Evolutionary conservation across 1,140 invertebrate genomes (phyloP).

Genomic region (Phenacoccus solenopsis): DNA sequence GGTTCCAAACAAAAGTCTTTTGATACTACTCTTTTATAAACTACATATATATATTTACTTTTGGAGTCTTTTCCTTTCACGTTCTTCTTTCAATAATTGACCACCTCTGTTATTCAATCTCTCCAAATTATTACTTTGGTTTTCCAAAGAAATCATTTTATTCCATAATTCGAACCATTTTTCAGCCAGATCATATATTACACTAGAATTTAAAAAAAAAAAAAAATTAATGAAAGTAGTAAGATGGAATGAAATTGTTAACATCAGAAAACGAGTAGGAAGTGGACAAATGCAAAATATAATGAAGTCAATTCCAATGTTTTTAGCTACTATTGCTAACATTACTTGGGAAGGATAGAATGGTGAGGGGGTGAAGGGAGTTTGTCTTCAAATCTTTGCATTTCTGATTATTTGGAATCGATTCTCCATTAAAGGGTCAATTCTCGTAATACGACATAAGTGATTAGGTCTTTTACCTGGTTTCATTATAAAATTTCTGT

Average conservation of each 20-base stretch:
- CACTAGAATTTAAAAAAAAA: constrained; percentile 5
- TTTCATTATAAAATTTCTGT: constrained; percentile 22
- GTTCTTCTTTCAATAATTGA: constrained; percentile 25
- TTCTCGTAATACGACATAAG: not conserved
- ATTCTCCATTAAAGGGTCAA: not conserved
- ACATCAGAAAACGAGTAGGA: too few species aligned
- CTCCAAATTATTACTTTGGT: constrained; percentile 21
- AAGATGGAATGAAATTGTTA: not conserved
- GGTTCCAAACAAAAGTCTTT: not conserved
- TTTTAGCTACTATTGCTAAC: too few species aligned
- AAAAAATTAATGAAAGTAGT: not conserved
- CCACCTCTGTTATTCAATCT: constrained; percentile 25
- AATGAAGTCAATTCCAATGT: too few species aligned
- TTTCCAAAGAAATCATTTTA: constrained; percentile 21
- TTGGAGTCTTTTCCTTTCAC: constrained; percentile 24
- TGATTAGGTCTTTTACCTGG: constrained; percentile 10
- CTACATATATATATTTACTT: too few species aligned
- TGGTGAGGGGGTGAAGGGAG: too few species aligned
- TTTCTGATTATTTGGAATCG: too few species aligned
- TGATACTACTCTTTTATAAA: not conserved
- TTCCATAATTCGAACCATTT: constrained; percentile 23
- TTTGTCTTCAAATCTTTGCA: too few species aligned
- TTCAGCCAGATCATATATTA: constrained; percentile 21
- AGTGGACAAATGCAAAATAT: too few species aligned
- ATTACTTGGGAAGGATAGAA: too few species aligned